phyloP scores from a whole-genome alignment of 2,888 invertebrate species.

The Eulithis testata region DNA sequence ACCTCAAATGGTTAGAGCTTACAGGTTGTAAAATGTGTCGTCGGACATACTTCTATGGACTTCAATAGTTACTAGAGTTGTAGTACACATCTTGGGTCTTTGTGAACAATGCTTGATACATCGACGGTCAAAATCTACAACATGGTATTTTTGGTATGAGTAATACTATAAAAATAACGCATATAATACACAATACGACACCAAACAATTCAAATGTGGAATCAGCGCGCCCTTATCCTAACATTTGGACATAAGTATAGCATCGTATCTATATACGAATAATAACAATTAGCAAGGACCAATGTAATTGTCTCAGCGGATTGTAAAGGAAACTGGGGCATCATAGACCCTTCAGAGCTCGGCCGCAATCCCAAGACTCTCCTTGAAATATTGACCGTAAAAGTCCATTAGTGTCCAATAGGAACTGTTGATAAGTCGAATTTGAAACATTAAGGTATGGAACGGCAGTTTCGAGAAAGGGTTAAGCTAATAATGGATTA shows the following conservation, averaged over 20 bases:
- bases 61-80: no score
- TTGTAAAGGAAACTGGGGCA: constrained; percentile 29
- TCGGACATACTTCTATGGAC: background rate
- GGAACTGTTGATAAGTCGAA: constrained; percentile 69
- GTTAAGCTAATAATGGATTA: constrained; percentile 38
- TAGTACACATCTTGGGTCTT: no score
- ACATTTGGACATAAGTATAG: constrained; percentile 10
- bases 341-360: constrained; percentile 33
- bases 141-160: background rate
- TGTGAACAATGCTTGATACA: no score
- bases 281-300: constrained; percentile 40
- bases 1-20: background rate
- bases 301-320: constrained; percentile 29
- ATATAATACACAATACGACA: background rate
- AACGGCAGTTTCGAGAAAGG: constrained; percentile 50
- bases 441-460: constrained; percentile 66
- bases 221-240: constrained; percentile 5
- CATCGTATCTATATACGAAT: constrained; percentile 22
- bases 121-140: no score
- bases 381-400: constrained; percentile 77
- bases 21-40: background rate
- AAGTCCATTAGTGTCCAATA: constrained; percentile 74
- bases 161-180: background rate
- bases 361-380: constrained; percentile 49
- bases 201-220: background rate